Evolutionary conservation across 2,888 invertebrate species (phyloP).

Genomic region (Melinaea marsaeus): DNA sequence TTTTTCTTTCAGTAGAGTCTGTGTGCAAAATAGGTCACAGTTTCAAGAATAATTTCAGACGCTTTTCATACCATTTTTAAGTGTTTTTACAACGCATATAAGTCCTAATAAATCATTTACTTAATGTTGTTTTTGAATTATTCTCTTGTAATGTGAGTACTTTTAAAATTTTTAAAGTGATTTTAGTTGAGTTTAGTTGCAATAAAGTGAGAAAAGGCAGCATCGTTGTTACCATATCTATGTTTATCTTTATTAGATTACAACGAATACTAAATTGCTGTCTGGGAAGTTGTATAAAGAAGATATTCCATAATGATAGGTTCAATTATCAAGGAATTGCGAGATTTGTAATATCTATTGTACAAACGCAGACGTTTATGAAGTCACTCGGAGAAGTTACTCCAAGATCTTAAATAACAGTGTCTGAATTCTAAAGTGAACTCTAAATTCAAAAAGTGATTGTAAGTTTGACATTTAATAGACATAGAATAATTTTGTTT

Average conservation of each 20-base stretch:
- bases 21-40: neutral
- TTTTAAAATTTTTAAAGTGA: too few relatives aligned
- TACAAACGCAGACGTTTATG: neutral
- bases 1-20: slow-evolving; percentile 1
- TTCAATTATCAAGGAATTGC: neutral
- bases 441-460: neutral
- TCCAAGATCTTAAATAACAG: neutral
- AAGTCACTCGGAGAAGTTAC: neutral
- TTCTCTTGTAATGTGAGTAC: neutral
- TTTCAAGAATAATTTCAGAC: slow-evolving; percentile 1
- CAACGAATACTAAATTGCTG: too few relatives aligned
- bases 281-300: too few relatives aligned
- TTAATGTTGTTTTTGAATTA: too few relatives aligned
- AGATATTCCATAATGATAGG: too few relatives aligned
- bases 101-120: neutral
- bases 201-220: too few relatives aligned
- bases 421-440: neutral
- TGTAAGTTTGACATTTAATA: neutral
- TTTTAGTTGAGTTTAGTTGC: too few relatives aligned
- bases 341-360: slow-evolving; percentile 5
- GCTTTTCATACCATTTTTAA: neutral
- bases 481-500: neutral
- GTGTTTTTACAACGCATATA: neutral
- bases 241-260: too few relatives aligned
- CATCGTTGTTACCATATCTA: too few relatives aligned